Evolutionary conservation across 2,888 invertebrate species (phyloP).

Genomic region (Syrphus vitripennis): DNA sequence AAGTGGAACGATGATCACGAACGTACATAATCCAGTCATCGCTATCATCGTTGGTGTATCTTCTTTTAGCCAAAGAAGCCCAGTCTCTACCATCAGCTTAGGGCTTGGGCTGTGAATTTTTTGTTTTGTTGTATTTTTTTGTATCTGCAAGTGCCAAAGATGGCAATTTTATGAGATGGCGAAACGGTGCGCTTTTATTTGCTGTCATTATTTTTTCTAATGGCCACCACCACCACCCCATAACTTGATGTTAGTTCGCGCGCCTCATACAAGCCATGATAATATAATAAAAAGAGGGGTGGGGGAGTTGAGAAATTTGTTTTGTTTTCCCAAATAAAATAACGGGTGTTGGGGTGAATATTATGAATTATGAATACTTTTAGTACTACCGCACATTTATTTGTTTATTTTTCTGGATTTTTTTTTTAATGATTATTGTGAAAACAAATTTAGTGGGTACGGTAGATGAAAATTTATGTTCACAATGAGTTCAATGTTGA

Average conservation of each 20-base stretch:
- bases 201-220: constrained; percentile 68
- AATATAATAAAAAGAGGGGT: neutral
- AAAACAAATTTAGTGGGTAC: constrained; percentile 4
- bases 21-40: constrained; percentile 37
- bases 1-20: constrained; percentile 56
- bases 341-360: constrained; percentile 19
- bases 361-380: constrained; percentile 68
- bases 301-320: constrained; percentile 52
- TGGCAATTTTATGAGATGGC: constrained; percentile 62
- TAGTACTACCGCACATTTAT: constrained; percentile 54
- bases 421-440: constrained; percentile 24
- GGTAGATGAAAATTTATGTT: constrained; percentile 58
- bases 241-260: constrained; percentile 26
- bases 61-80: constrained; percentile 6
- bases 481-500: constrained; percentile 36
- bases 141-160: constrained; percentile 66
- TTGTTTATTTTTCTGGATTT: constrained; percentile 20
- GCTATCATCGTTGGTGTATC: constrained; percentile 16
- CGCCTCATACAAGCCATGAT: constrained; percentile 49
- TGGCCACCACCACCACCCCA: constrained; percentile 26
- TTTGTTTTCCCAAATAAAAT: constrained; percentile 57
- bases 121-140: constrained; percentile 20
- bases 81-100: neutral
- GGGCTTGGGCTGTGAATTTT: neutral
- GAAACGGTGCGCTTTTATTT: constrained; percentile 57